phyloP scores from a whole-genome alignment of 2,888 invertebrate genomes.

The Coenonympha arcania region DNA sequence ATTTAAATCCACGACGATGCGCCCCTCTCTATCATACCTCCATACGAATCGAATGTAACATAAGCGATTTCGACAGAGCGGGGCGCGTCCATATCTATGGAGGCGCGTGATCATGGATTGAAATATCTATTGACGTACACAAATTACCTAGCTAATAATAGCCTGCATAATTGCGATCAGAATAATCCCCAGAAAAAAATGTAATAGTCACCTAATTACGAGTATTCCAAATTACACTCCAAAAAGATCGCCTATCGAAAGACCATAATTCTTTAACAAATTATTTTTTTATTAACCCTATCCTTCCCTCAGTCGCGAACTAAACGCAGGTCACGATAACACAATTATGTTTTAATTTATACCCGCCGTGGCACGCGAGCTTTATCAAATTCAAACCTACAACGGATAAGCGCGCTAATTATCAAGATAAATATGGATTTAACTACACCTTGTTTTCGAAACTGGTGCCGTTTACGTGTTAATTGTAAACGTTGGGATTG shows the following conservation, averaged over 20 bases:
- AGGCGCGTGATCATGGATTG: too few relatives aligned
- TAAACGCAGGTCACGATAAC: conserved; percentile 70
- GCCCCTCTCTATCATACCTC: too few relatives aligned
- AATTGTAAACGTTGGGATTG: conserved; percentile 20
- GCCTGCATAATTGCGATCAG: too few relatives aligned
- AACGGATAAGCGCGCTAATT: conserved; percentile 66
- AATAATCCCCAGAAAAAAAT: too few relatives aligned
- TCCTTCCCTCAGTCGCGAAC: conserved; percentile 43
- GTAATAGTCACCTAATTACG: not conserved
- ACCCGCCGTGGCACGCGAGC: conserved; percentile 66
- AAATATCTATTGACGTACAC: too few relatives aligned
- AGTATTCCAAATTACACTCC: not conserved
- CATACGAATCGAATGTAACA: too few relatives aligned
- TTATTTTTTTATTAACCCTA: conserved; percentile 35
- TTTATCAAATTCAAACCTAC: conserved; percentile 67
- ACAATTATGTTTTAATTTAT: conserved; percentile 75
- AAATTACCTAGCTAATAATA: too few relatives aligned
- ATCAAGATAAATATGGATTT: conserved; percentile 71
- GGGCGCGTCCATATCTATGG: too few relatives aligned
- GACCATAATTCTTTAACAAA: conserved; percentile 10
- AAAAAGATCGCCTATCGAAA: conserved; percentile 2
- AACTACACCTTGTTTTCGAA: conserved; percentile 62
- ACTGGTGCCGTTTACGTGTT: conserved; percentile 49
- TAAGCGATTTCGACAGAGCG: too few relatives aligned
- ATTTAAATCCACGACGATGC: too few relatives aligned